phyloP scores from a whole-genome alignment of 2,797 vertebrate genomes.

The Gadopsis marmoratus region DNA sequence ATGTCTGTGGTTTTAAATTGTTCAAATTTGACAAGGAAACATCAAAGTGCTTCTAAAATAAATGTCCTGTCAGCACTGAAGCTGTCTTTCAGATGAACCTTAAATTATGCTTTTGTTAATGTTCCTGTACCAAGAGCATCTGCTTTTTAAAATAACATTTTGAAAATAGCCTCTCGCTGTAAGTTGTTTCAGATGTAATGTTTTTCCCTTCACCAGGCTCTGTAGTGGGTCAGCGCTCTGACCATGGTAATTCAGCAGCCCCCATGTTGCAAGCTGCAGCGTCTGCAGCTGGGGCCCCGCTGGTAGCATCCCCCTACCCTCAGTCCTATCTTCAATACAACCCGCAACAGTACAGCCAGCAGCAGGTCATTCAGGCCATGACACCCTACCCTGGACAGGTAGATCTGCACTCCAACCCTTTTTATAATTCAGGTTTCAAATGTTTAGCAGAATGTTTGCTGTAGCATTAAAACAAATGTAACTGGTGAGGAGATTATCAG shows the following conservation, averaged over 20 bases:
- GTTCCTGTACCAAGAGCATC: neutral
- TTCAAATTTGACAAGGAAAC: neutral
- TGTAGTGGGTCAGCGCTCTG: slow-evolving; percentile 87
- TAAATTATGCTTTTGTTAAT: neutral
- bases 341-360: slow-evolving; percentile 83
- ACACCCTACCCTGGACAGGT: slow-evolving; percentile 92
- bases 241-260: slow-evolving; percentile 88
- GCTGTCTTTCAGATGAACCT: neutral
- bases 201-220: slow-evolving; percentile 80
- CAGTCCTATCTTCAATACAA: slow-evolving; percentile 93
- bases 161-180: neutral
- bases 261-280: slow-evolving; percentile 90
- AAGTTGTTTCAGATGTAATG: neutral
- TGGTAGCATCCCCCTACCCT: slow-evolving; percentile 91
- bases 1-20: neutral
- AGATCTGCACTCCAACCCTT: neutral
- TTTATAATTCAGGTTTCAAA: neutral
- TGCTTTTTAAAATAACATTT: neutral
- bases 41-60: neutral
- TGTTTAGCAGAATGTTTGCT: neutral
- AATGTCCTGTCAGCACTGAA: neutral
- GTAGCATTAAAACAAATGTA: neutral
- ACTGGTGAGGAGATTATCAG: neutral
- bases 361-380: slow-evolving; percentile 93
- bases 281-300: slow-evolving; percentile 88